Conservation (phyloP, 1,140 invertebrate genomes). For the Littorina saxatilis region DNA sequence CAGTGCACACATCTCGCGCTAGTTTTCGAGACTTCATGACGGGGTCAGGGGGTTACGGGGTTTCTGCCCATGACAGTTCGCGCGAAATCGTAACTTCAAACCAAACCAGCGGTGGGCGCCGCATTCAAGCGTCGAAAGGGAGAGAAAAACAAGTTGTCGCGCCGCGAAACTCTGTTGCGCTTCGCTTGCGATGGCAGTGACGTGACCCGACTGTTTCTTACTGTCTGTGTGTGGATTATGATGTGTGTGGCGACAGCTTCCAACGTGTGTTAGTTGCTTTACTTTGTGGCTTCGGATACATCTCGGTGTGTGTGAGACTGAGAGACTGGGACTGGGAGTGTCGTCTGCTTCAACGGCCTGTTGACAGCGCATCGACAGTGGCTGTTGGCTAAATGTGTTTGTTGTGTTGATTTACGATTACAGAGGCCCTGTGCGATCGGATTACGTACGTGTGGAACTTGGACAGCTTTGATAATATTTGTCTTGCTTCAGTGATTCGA, state of each 20-base stretch:
- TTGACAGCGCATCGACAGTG: conserved; percentile 19
- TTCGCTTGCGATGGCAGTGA: conserved; percentile 31
- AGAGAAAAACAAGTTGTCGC: neutral
- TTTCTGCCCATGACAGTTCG: conserved; percentile 36
- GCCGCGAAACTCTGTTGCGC: neutral
- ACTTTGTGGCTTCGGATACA: neutral
- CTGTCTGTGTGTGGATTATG: conserved; percentile 1
- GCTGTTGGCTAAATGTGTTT: neutral
- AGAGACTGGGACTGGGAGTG: neutral
- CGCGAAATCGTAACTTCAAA: conserved; percentile 42
- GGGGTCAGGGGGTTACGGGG: neutral
- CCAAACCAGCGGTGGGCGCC: neutral
- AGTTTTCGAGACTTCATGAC: conserved; percentile 1
- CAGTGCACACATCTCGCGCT: conserved; percentile 8
- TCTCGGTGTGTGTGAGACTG: neutral
- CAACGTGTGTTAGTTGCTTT: neutral
- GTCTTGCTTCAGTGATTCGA: neutral
- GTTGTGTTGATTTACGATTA: neutral
- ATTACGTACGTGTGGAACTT: conserved; percentile 21
- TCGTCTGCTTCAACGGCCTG: conserved; percentile 23
- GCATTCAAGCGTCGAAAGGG: conserved; percentile 15
- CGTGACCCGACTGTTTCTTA: neutral
- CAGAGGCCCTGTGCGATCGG: neutral
- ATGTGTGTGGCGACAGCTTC: neutral
- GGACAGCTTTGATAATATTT: neutral